Evolutionary conservation across 2,113 vertebrate species (phyloP).

Genomic region (Coptodon bakossiorum): DNA sequence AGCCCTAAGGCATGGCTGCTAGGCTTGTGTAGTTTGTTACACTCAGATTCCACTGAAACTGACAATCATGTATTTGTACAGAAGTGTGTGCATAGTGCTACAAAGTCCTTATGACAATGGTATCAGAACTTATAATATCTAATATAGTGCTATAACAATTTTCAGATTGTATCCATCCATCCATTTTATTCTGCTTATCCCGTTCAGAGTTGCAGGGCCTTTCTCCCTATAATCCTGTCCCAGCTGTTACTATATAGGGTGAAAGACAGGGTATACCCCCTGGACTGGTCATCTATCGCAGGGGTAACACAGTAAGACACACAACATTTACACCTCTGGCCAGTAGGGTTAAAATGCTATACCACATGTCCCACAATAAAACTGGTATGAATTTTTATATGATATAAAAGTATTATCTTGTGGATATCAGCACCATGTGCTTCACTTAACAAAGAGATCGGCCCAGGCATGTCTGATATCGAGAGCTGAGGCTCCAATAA

Average conservation of each 20-base stretch:
- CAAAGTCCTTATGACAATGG: neutral
- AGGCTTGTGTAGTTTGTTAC: neutral
- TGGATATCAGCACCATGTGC: neutral
- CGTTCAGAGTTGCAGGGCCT: neutral
- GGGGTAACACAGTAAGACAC: neutral
- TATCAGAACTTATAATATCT: neutral
- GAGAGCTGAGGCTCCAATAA: neutral
- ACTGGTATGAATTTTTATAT: neutral
- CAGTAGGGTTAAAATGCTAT: neutral
- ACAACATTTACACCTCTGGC: neutral
- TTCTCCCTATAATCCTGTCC: neutral
- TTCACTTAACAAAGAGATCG: neutral
- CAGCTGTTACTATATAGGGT: neutral
- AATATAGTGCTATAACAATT: neutral
- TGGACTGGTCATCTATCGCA: neutral
- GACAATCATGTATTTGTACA: neutral
- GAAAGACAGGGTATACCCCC: neutral
- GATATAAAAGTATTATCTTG: neutral
- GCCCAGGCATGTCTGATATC: neutral
- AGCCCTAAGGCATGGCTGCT: slow-evolving; percentile 7
- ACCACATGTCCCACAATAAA: neutral
- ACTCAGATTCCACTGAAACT: neutral
- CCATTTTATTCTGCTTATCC: neutral
- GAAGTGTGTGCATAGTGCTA: neutral
- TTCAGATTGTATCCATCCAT: neutral